phyloP scores from a whole-genome alignment of 2,797 vertebrate species.

The Chanos chanos region DNA sequence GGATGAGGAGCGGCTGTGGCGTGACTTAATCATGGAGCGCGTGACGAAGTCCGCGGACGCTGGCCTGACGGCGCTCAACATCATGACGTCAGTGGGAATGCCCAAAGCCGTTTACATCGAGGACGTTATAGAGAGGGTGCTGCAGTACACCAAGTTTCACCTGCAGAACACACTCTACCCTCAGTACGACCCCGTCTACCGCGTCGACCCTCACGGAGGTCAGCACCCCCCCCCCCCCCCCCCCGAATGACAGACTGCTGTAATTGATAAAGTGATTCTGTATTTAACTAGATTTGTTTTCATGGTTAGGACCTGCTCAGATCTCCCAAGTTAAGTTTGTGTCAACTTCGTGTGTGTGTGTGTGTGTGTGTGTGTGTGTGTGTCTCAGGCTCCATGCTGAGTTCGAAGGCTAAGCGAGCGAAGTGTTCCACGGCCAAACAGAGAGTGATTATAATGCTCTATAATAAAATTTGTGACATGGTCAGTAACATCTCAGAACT shows the following conservation, averaged over 20 bases:
- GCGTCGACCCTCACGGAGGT: slow-evolving; percentile 94
- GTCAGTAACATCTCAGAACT: slow-evolving; percentile 94
- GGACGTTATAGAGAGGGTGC: slow-evolving; percentile 91
- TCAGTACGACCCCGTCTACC: slow-evolving; percentile 96
- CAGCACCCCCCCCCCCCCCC: slow-evolving; percentile 32
- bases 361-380: not conserved
- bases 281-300: not conserved
- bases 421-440: slow-evolving; percentile 97
- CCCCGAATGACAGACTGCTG: not conserved
- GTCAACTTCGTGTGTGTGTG: not conserved
- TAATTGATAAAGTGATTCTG: no score
- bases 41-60: slow-evolving; percentile 94
- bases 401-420: slow-evolving; percentile 93
- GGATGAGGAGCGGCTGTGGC: slow-evolving; percentile 92
- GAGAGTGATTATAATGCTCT: slow-evolving; percentile 95
- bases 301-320: no score
- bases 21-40: slow-evolving; percentile 93
- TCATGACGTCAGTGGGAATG: slow-evolving; percentile 94
- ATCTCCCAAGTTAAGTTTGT: no score
- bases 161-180: slow-evolving; percentile 96
- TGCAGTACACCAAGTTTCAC: slow-evolving; percentile 96
- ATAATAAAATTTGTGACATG: slow-evolving; percentile 97
- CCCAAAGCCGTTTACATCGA: slow-evolving; percentile 96
- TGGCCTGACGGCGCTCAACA: slow-evolving; percentile 89
- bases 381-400: slow-evolving; percentile 83